A percentile compares a stretch with the other conserved stretches of the same genome.
Evolutionary conservation across 2,888 invertebrate genomes (phyloP).

Genomic region (Polydrusus pterygomalis): DNA sequence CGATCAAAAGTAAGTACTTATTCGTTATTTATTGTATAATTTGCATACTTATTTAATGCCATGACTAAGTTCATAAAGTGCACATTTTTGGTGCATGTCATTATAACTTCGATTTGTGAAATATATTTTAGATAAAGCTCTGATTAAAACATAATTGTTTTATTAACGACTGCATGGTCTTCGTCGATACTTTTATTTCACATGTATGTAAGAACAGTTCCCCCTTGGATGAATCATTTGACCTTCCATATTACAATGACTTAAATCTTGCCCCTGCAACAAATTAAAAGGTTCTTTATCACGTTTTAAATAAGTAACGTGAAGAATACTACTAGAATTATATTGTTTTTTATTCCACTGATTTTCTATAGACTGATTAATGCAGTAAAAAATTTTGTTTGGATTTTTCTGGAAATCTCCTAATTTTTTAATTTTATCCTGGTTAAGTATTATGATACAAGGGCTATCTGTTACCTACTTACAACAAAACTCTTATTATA

Average conservation of each 20-base stretch:
- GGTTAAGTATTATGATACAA: too few relatives aligned
- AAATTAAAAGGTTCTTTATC: neutral
- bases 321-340: too few relatives aligned
- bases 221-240: neutral
- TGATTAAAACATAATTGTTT: conserved; percentile 8
- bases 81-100: conserved; percentile 34
- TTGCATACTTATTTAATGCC: neutral
- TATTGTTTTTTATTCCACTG: too few relatives aligned
- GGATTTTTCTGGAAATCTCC: too few relatives aligned
- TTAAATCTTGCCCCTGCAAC: neutral
- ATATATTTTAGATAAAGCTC: conserved; percentile 11
- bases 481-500: too few relatives aligned
- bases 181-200: neutral
- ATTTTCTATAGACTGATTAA: too few relatives aligned
- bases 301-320: too few relatives aligned
- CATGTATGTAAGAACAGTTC: neutral
- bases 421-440: too few relatives aligned
- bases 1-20: conserved; percentile 26
- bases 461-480: too few relatives aligned
- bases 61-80: conserved; percentile 15
- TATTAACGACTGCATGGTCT: neutral
- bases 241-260: neutral
- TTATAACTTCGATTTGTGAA: conserved; percentile 7
- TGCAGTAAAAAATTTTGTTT: too few relatives aligned
- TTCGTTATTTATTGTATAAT: neutral